These are phyloP conservation scores for Lasioglossum pauxillum DNA, from an alignment of 2,888 invertebrate genomes.

Conservation along the genomic window DNA sequence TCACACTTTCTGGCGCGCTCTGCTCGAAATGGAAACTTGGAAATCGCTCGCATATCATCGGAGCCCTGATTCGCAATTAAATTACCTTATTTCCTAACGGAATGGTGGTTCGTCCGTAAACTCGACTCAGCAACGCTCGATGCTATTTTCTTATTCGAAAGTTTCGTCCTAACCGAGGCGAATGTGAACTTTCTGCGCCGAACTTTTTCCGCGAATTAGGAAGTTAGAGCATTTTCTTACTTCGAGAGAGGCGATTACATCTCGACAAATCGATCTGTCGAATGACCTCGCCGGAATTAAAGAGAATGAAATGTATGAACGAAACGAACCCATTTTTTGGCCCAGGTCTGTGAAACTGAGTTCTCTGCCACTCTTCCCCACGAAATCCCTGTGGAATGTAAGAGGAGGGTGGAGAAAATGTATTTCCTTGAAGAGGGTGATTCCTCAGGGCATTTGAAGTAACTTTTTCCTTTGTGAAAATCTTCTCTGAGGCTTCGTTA, in stretches of 20 bases:
- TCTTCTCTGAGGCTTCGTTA: no score
- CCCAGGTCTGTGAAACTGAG: no score
- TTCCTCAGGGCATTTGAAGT: no score
- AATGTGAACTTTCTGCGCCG: slow-evolving; percentile 39
- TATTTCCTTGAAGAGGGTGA: no score
- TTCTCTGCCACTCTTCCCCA: no score
- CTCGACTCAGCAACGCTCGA: slow-evolving; percentile 40
- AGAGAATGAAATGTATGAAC: no score
- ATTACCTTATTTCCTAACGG: slow-evolving; percentile 54
- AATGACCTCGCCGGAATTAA: slow-evolving; percentile 16
- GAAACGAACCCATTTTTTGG: background rate
- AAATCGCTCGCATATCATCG: background rate
- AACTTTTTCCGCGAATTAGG: slow-evolving; percentile 61
- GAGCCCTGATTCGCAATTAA: slow-evolving; percentile 54
- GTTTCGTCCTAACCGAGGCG: slow-evolving; percentile 54
- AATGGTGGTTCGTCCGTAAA: slow-evolving; percentile 38
- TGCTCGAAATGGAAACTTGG: background rate
- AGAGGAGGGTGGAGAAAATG: no score
- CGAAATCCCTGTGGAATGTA: no score
- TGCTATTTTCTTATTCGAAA: slow-evolving; percentile 51
- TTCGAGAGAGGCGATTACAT: slow-evolving; percentile 35
- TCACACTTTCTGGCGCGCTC: background rate
- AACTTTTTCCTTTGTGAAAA: no score
- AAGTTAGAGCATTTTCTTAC: slow-evolving; percentile 42
- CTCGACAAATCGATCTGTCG: slow-evolving; percentile 26